These are phyloP conservation scores for Theodoxus fluviatilis DNA, from an alignment of 2,888 invertebrate species.

Conservation along the genomic window DNA sequence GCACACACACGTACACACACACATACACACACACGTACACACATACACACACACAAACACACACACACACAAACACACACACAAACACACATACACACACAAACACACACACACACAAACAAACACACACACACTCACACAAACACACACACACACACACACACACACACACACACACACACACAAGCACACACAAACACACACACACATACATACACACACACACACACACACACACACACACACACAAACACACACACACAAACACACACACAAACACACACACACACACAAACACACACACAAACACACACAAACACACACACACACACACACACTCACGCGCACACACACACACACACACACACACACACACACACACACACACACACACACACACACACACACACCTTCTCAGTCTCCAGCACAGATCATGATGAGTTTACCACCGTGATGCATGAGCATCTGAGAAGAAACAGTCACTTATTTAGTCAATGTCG, in stretches of 20 bases:
- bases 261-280: background rate
- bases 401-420: too few species aligned
- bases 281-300: background rate
- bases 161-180: background rate
- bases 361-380: constrained; percentile 12
- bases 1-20: constrained; percentile 10
- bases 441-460: too few species aligned
- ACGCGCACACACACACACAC: background rate
- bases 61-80: constrained; percentile 9
- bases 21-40: background rate
- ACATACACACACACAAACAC: background rate
- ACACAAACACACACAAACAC: background rate
- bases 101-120: background rate
- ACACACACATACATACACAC: constrained; percentile 8
- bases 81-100: constrained; percentile 6
- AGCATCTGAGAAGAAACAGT: too few species aligned
- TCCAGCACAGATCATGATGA: too few species aligned
- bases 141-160: background rate
- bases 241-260: background rate
- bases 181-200: constrained; percentile 10
- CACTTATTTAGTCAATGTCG: too few species aligned
- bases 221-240: background rate
- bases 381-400: constrained; percentile 18
- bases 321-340: background rate
- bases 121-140: background rate